Evolutionary conservation across 2,888 invertebrate genomes (phyloP).

Genomic region (Drosophila siamana): DNA sequence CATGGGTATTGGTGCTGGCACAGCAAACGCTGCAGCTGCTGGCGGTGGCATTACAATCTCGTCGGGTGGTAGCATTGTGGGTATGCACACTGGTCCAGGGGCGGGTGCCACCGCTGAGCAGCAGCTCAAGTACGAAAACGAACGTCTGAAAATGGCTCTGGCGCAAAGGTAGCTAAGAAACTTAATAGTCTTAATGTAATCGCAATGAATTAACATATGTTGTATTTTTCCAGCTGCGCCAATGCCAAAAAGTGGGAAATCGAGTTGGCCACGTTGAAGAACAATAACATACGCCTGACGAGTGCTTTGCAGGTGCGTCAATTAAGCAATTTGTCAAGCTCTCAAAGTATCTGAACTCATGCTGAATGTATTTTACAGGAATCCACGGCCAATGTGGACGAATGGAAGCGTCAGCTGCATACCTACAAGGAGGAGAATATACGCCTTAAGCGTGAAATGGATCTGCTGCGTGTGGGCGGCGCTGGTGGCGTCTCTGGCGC

Average conservation of each 20-base stretch:
- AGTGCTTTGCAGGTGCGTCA: slow-evolving; percentile 92
- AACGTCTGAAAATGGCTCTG: slow-evolving; percentile 96
- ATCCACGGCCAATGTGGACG: slow-evolving; percentile 98
- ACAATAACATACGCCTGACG: slow-evolving; percentile 97
- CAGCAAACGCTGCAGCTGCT: slow-evolving; percentile 22
- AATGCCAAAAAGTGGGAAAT: slow-evolving; percentile 99
- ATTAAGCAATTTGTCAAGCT: neutral
- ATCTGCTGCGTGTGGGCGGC: slow-evolving; percentile 88
- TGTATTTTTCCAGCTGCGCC: slow-evolving; percentile 89
- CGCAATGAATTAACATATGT: neutral
- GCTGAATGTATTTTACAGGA: slow-evolving; percentile 82
- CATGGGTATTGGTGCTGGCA: slow-evolving; percentile 39
- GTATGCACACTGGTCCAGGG: slow-evolving; percentile 78
- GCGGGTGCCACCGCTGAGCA: slow-evolving; percentile 87
- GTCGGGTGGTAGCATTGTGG: slow-evolving; percentile 79
- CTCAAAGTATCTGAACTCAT: neutral
- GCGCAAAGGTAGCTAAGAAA: slow-evolving; percentile 91
- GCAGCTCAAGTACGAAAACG: slow-evolving; percentile 98
- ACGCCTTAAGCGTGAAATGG: slow-evolving; percentile 91
- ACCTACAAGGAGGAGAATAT: slow-evolving; percentile 96
- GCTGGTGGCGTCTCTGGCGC: slow-evolving; percentile 86
- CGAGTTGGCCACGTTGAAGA: slow-evolving; percentile 97
- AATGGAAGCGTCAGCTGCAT: slow-evolving; percentile 98
- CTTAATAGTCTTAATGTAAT: neutral
- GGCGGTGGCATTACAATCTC: slow-evolving; percentile 69